Evolutionary conservation across 2,113 vertebrate species (phyloP).

Genomic region (Danionella cerebrum): DNA sequence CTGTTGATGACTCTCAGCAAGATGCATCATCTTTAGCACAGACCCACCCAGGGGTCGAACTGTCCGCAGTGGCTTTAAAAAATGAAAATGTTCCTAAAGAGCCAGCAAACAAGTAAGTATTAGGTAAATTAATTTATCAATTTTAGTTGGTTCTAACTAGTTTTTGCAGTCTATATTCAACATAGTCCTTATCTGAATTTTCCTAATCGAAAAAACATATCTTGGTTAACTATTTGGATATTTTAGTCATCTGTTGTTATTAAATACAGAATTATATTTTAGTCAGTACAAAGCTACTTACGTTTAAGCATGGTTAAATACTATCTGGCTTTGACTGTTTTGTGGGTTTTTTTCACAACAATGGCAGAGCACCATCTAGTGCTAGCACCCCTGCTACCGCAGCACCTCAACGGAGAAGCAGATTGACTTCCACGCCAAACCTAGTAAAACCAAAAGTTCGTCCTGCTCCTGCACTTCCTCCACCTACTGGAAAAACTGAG

Average conservation of each 20-base stretch:
- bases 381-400: conserved; percentile 44
- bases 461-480: conserved; percentile 39
- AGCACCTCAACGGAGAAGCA: conserved; percentile 65
- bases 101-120: conserved; percentile 31
- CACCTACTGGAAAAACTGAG: conserved; percentile 17
- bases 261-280: no score
- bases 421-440: conserved; percentile 62
- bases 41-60: background rate
- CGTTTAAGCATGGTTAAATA: background rate
- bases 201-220: no score
- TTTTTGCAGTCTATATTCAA: background rate
- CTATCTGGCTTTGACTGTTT: background rate
- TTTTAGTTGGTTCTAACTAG: no score
- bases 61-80: background rate
- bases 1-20: background rate
- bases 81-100: background rate
- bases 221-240: background rate
- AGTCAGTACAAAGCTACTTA: no score
- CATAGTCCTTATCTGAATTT: background rate
- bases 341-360: conserved; percentile 36
- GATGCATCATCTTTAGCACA: background rate
- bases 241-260: background rate
- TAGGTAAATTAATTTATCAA: no score
- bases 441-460: conserved; percentile 56
- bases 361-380: conserved; percentile 46